Evolutionary conservation across 2,797 vertebrate species (phyloP).

Genomic region (Pempheris klunzingeri): DNA sequence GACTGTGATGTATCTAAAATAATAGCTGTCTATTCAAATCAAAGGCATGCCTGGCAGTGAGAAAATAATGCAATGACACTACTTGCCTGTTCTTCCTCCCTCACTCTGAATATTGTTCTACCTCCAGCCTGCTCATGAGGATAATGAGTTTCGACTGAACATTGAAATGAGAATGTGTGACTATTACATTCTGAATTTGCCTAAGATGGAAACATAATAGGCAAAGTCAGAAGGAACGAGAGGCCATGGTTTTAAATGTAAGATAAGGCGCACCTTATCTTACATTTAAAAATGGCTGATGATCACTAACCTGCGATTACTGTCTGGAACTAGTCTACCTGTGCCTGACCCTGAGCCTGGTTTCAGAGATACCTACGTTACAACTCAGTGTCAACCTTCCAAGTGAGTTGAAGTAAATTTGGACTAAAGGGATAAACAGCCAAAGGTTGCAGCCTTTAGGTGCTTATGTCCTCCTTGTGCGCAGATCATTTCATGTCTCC

Average conservation of each 20-base stretch:
- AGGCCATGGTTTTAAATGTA: slow-evolving; percentile 86
- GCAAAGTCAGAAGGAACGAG: slow-evolving; percentile 85
- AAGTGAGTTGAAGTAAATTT: slow-evolving; percentile 21
- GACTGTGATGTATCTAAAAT: slow-evolving; percentile 56
- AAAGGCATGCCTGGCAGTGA: slow-evolving; percentile 67
- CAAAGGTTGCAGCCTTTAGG: slow-evolving; percentile 51
- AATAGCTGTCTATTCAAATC: slow-evolving; percentile 54
- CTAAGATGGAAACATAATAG: slow-evolving; percentile 84
- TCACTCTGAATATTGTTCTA: slow-evolving; percentile 22
- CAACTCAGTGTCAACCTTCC: slow-evolving; percentile 50
- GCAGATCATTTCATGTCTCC: slow-evolving; percentile 63
- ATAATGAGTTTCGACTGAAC: slow-evolving; percentile 64
- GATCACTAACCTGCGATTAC: slow-evolving; percentile 51
- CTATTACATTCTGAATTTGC: slow-evolving; percentile 85
- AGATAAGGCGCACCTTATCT: slow-evolving; percentile 85
- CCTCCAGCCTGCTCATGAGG: slow-evolving; percentile 52
- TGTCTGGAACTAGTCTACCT: slow-evolving; percentile 29
- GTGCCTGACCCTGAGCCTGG: slow-evolving; percentile 40
- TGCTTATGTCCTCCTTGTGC: slow-evolving; percentile 65
- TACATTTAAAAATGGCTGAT: slow-evolving; percentile 87
- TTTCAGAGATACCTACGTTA: slow-evolving; percentile 8
- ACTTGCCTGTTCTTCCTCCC: slow-evolving; percentile 29
- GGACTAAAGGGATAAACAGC: slow-evolving; percentile 66
- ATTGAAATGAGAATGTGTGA: slow-evolving; percentile 74
- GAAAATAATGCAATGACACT: slow-evolving; percentile 61